Percentiles rank a stretch among this genome's conserved stretches.
phyloP scores from a whole-genome alignment of 2,888 invertebrate genomes.

The Eupithecia tripunctaria region DNA sequence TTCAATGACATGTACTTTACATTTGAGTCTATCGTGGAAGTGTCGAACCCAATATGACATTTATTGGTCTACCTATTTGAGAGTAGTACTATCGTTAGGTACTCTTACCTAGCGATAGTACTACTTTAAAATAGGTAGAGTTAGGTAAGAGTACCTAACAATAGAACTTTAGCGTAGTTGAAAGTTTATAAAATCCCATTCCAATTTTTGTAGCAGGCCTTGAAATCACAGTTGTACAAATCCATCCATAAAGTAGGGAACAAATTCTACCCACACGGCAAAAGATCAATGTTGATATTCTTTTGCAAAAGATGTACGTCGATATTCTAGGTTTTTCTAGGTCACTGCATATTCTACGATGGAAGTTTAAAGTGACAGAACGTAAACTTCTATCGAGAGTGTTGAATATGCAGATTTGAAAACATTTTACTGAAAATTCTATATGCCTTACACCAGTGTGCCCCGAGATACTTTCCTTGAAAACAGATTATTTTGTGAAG shows the following conservation, averaged over 20 bases:
- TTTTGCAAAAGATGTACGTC: slow-evolving; percentile 6
- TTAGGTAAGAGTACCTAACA: too few species aligned
- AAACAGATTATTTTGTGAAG: background rate
- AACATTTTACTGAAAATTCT: slow-evolving; percentile 14
- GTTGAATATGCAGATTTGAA: slow-evolving; percentile 25
- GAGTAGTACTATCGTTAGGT: too few species aligned
- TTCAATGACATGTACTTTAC: background rate
- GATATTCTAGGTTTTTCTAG: slow-evolving; percentile 21
- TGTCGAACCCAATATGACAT: background rate
- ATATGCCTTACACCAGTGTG: background rate
- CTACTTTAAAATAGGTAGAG: too few species aligned
- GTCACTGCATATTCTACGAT: slow-evolving; percentile 25
- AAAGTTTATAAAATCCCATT: background rate
- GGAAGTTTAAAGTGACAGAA: slow-evolving; percentile 15
- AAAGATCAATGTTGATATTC: too few species aligned
- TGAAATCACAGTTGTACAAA: background rate
- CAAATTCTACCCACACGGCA: background rate
- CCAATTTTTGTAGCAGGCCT: background rate
- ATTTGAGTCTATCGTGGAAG: background rate
- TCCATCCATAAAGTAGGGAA: background rate
- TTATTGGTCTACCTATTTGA: too few species aligned
- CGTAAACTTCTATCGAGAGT: slow-evolving; percentile 15
- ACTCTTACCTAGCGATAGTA: too few species aligned
- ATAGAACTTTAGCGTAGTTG: background rate
- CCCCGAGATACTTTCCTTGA: background rate